Percentiles rank a stretch among this genome's conserved stretches.
These are phyloP conservation scores for Dryas iulia DNA, from an alignment of 1,140 invertebrate genomes.

Conservation along the genomic window DNA sequence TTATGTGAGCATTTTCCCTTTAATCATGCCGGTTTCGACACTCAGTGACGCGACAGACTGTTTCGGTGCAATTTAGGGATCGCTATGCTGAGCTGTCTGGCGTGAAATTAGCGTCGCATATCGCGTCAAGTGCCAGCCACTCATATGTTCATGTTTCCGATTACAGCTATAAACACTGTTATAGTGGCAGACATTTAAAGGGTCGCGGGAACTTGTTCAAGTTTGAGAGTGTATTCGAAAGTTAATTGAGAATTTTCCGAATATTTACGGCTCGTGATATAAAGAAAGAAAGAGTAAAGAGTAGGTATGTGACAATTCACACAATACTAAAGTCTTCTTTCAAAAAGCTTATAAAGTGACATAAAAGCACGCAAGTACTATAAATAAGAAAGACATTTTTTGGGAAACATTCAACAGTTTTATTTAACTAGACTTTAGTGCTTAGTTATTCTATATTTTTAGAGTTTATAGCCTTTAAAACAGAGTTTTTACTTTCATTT, in stretches of 20 bases:
- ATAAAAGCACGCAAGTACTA: background rate
- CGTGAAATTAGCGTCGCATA: conserved; percentile 56
- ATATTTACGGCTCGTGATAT: background rate
- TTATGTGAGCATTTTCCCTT: conserved; percentile 30
- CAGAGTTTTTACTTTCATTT: background rate
- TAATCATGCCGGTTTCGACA: conserved; percentile 32
- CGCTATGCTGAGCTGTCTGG: conserved; percentile 41
- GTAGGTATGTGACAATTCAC: too few relatives aligned
- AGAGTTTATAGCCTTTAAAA: background rate
- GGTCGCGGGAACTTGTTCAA: background rate
- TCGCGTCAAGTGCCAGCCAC: conserved; percentile 40
- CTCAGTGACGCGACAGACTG: conserved; percentile 29
- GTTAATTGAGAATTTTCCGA: background rate
- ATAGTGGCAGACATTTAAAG: conserved; percentile 11
- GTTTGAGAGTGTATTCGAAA: background rate
- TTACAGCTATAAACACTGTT: conserved; percentile 13
- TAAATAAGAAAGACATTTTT: background rate
- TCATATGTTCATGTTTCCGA: conserved; percentile 30
- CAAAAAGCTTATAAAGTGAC: background rate
- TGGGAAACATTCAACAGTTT: background rate
- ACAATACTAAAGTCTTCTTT: too few relatives aligned
- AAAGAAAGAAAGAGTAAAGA: too few relatives aligned
- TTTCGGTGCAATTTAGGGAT: conserved; percentile 32
- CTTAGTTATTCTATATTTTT: background rate
- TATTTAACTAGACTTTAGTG: background rate